phyloP scores from a whole-genome alignment of 2,113 vertebrate genomes.

The Pristiophorus japonicus region DNA sequence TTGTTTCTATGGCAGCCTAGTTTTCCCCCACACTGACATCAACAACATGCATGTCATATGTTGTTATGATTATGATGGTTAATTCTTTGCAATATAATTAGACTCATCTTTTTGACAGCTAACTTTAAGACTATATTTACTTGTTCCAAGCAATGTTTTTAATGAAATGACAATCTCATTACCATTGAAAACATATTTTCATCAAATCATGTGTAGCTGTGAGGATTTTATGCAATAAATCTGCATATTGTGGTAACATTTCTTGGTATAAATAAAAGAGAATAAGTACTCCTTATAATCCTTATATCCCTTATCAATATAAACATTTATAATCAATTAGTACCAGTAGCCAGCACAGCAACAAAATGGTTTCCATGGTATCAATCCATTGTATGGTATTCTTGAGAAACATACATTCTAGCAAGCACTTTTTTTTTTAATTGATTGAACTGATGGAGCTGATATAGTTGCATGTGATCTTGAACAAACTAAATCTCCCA shows the following conservation, averaged over 20 bases:
- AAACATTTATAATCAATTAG: not conserved
- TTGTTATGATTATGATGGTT: not conserved
- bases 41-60: not conserved
- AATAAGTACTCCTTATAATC: too few relatives aligned
- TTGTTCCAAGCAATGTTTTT: not conserved
- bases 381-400: not conserved
- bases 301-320: too few relatives aligned
- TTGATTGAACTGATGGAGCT: not conserved
- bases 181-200: not conserved
- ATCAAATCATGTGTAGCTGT: not conserved
- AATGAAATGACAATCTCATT: conserved; percentile 5
- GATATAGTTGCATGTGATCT: not conserved
- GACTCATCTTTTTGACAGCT: not conserved
- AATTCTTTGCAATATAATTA: conserved; percentile 2
- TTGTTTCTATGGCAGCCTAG: conserved; percentile 10
- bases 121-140: not conserved
- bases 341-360: not conserved
- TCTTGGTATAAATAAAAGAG: conserved; percentile 21
- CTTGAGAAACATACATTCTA: conserved; percentile 16
- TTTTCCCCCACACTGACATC: not conserved
- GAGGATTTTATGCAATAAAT: not conserved
- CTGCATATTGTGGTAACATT: not conserved
- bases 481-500: not conserved
- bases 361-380: conserved; percentile 27
- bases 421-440: not conserved